Conservation (phyloP, 2,797 vertebrate genomes). For the Oreortyx pictus region DNA sequence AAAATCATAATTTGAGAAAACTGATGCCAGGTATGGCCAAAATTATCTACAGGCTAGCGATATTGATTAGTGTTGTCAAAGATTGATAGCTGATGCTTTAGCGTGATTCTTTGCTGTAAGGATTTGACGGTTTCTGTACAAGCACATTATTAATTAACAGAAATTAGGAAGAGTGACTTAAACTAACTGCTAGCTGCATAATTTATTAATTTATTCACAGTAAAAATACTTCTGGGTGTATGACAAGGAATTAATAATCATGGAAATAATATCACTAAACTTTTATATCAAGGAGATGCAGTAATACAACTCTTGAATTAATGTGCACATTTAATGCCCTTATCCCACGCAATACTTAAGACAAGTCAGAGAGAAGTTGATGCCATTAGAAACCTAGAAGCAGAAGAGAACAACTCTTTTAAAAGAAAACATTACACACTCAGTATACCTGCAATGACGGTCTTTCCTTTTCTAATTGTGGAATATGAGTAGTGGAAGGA, state of each 20-base stretch:
- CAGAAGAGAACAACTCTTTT: not conserved
- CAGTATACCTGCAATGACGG: not conserved
- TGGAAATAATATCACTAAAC: constrained; percentile 16
- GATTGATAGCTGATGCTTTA: constrained; percentile 11
- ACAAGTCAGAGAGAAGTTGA: not conserved
- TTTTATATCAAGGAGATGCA: constrained; percentile 2
- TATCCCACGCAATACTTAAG: not conserved
- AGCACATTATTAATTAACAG: constrained; percentile 45
- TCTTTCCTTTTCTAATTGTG: not conserved
- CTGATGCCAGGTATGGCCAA: constrained; percentile 23
- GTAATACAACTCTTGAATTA: constrained; percentile 40
- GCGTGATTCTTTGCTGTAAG: not conserved
- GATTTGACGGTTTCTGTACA: not conserved
- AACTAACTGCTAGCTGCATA: not conserved
- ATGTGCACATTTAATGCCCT: constrained; percentile 29
- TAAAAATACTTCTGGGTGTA: constrained; percentile 49
- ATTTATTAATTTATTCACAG: constrained; percentile 58
- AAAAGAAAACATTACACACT: not conserved
- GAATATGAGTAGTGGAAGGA: not conserved
- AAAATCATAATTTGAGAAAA: constrained; percentile 11
- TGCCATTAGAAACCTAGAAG: not conserved
- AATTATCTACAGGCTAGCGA: constrained; percentile 35
- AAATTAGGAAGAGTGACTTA: constrained; percentile 5
- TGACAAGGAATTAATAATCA: constrained; percentile 56
- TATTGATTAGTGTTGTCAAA: constrained; percentile 62